Evolutionary conservation across 2,113 vertebrate genomes (phyloP).

Genomic region (Semicossyphus pulcher): DNA sequence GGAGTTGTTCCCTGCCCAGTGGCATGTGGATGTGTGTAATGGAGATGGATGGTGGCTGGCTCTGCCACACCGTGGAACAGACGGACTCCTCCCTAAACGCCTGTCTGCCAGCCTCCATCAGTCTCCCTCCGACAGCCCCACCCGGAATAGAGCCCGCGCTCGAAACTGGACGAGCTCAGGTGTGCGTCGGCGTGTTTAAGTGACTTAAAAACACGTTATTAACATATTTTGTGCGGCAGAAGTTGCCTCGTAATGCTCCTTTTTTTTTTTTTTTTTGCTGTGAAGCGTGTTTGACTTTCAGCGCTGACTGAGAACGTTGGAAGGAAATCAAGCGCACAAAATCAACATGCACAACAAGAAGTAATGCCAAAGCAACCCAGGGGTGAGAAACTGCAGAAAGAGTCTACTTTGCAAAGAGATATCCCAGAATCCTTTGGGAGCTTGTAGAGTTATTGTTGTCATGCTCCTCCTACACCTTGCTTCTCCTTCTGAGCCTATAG

Average conservation of each 20-base stretch:
- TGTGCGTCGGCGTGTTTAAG: constrained; percentile 21
- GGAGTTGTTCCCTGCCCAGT: constrained; percentile 77
- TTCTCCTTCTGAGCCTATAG: constrained; percentile 21
- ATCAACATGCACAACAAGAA: constrained; percentile 31
- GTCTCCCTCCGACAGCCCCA: constrained; percentile 63
- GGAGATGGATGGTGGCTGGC: constrained; percentile 81
- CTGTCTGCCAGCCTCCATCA: constrained; percentile 79
- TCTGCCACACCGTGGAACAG: constrained; percentile 71
- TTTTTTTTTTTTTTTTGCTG: neutral
- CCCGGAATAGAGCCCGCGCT: constrained; percentile 43
- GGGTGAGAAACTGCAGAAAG: constrained; percentile 15
- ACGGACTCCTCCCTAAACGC: constrained; percentile 80
- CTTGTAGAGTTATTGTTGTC: constrained; percentile 39
- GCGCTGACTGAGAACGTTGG: neutral
- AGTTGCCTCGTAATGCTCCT: neutral
- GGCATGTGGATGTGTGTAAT: constrained; percentile 80
- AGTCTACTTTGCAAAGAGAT: constrained; percentile 19
- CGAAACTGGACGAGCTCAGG: constrained; percentile 43
- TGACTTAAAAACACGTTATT: neutral
- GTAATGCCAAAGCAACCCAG: neutral
- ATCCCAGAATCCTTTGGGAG: constrained; percentile 48
- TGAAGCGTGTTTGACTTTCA: neutral
- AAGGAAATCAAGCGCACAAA: constrained; percentile 9
- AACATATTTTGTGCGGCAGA: constrained; percentile 13
- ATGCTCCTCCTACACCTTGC: constrained; percentile 13